Conservation (phyloP, 2,797 vertebrate species). For the Spea hammondii region DNA sequence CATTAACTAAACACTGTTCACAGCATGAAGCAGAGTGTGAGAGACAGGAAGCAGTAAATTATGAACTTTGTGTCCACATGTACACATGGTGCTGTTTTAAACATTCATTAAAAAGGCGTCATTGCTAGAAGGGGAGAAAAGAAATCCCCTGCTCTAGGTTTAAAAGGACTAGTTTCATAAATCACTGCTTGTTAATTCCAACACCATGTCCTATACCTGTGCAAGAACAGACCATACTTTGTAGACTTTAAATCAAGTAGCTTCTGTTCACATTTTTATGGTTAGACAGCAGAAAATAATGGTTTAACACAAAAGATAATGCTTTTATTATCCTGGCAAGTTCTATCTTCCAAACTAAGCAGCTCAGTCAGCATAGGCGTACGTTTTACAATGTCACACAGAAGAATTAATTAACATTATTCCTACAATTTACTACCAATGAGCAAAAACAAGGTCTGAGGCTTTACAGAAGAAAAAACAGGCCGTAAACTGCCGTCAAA, state of each 20-base stretch:
- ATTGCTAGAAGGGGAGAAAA: constrained; percentile 17
- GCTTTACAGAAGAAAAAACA: too few species aligned
- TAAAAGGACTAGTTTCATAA: constrained; percentile 25
- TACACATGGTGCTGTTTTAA: constrained; percentile 51
- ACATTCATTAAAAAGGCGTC: constrained; percentile 43
- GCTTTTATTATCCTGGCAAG: neutral
- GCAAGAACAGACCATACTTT: constrained; percentile 9
- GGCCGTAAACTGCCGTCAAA: too few species aligned
- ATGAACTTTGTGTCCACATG: constrained; percentile 42
- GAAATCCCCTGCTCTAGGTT: constrained; percentile 4
- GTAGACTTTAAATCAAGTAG: constrained; percentile 5
- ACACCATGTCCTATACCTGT: constrained; percentile 7
- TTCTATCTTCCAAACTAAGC: neutral
- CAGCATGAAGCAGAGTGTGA: constrained; percentile 50
- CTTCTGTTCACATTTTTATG: constrained; percentile 6
- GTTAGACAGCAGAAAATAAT: constrained; percentile 2
- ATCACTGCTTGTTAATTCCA: constrained; percentile 39
- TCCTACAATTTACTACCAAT: neutral
- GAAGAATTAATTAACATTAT: neutral
- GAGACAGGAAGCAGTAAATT: constrained; percentile 53
- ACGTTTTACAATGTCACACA: neutral
- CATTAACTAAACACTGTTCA: constrained; percentile 47
- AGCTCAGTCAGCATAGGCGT: neutral
- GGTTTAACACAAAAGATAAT: constrained; percentile 5
- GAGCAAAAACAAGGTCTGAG: neutral